A percentile compares a stretch with the other conserved stretches of the same genome.
phyloP scores from a whole-genome alignment of 2,113 vertebrate genomes.

The Amazona vittata region DNA sequence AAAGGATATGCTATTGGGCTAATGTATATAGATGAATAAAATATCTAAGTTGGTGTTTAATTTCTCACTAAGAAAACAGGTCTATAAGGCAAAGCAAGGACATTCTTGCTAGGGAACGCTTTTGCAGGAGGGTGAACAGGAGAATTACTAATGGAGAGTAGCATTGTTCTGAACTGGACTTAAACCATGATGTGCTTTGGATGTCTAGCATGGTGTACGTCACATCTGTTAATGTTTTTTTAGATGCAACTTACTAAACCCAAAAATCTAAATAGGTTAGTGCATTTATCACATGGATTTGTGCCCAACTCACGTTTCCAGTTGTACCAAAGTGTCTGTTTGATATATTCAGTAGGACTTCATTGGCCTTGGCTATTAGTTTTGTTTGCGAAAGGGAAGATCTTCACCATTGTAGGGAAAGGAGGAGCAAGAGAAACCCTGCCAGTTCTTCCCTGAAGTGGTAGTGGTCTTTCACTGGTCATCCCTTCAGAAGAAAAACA shows the following conservation, averaged over 20 bases:
- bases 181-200: background rate
- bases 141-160: background rate
- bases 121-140: background rate
- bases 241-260: background rate
- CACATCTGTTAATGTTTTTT: background rate
- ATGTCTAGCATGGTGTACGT: background rate
- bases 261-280: background rate
- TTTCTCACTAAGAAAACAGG: background rate
- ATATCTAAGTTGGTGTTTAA: background rate
- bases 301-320: background rate
- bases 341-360: background rate
- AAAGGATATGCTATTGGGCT: background rate
- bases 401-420: background rate
- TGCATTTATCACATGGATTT: background rate
- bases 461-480: background rate
- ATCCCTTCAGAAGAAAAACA: background rate
- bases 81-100: background rate
- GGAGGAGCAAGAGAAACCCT: background rate
- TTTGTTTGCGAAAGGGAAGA: background rate
- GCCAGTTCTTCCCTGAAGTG: background rate
- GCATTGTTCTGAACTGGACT: background rate
- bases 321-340: background rate
- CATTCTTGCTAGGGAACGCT: background rate
- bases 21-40: background rate
- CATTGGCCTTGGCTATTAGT: background rate